Evolutionary conservation across 2,888 invertebrate species (phyloP).

Genomic region (Molanna angustata): DNA sequence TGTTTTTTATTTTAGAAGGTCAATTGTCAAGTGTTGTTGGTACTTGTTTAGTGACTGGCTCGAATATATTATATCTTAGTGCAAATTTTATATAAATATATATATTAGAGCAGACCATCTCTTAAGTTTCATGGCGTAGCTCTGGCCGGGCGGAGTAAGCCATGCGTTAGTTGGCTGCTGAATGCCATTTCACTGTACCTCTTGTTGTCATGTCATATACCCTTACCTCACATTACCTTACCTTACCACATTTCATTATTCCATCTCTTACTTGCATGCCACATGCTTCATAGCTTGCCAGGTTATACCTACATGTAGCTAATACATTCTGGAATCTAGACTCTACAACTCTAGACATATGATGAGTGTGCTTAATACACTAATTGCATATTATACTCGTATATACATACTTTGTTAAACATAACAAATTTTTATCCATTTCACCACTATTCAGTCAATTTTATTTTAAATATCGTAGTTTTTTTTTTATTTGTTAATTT

Average conservation of each 20-base stretch:
- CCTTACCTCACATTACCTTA: constrained; percentile 11
- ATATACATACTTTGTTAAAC: no score
- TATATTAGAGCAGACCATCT: constrained; percentile 45
- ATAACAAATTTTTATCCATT: no score
- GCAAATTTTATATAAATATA: constrained; percentile 22
- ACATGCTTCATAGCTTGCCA: no score
- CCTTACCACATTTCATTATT: not conserved
- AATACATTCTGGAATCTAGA: no score
- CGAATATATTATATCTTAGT: constrained; percentile 15
- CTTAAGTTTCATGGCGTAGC: constrained; percentile 54
- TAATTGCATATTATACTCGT: no score
- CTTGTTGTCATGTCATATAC: constrained; percentile 11
- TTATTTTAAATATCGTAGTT: no score
- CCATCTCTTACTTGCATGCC: constrained; percentile 20
- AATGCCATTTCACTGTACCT: constrained; percentile 38
- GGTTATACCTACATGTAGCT: no score
- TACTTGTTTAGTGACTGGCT: constrained; percentile 18
- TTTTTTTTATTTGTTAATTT: no score
- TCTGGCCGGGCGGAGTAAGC: constrained; percentile 37
- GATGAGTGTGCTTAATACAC: no score
- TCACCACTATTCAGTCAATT: no score
- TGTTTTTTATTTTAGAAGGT: no score
- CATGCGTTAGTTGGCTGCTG: constrained; percentile 30
- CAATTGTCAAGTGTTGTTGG: constrained; percentile 22
- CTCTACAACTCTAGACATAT: no score